phyloP scores from a whole-genome alignment of 1,140 invertebrate species.

The Steinernema khuongi region DNA sequence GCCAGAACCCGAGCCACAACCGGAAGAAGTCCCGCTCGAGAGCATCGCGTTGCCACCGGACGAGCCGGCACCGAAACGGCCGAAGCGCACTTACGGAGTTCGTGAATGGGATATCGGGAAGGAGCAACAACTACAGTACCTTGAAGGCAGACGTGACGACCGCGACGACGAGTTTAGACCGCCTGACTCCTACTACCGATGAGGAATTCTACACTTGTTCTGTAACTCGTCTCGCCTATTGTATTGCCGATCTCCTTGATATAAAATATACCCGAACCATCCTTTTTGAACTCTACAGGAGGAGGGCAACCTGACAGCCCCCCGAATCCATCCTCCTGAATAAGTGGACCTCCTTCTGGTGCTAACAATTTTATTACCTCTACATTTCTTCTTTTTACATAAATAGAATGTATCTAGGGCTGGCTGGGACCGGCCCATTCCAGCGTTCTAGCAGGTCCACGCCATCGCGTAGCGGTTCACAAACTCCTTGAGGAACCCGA shows the following conservation, averaged over 20 bases:
- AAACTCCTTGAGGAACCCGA: not conserved
- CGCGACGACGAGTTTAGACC: not conserved
- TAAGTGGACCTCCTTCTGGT: too few relatives aligned
- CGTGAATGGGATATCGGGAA: slow-evolving; percentile 2
- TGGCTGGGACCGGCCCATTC: too few relatives aligned
- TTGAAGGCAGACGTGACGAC: not conserved
- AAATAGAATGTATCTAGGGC: too few relatives aligned
- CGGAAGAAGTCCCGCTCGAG: not conserved
- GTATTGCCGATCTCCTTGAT: too few relatives aligned
- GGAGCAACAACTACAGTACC: not conserved
- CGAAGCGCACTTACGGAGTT: not conserved
- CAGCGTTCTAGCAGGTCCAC: too few relatives aligned
- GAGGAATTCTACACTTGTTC: not conserved
- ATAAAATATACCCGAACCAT: too few relatives aligned
- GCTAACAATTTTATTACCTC: too few relatives aligned
- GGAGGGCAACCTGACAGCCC: too few relatives aligned
- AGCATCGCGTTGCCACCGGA: not conserved
- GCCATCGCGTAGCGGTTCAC: not conserved
- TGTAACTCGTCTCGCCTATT: too few relatives aligned
- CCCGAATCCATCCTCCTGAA: too few relatives aligned
- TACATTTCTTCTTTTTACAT: too few relatives aligned
- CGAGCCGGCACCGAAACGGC: not conserved
- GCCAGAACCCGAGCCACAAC: not conserved
- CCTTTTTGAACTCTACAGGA: too few relatives aligned
- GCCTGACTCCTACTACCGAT: not conserved